Percentiles rank a stretch among this genome's conserved stretches.
Conservation (phyloP, 92 coral and sea anemone species). For the Scolanthus callimorphus region DNA sequence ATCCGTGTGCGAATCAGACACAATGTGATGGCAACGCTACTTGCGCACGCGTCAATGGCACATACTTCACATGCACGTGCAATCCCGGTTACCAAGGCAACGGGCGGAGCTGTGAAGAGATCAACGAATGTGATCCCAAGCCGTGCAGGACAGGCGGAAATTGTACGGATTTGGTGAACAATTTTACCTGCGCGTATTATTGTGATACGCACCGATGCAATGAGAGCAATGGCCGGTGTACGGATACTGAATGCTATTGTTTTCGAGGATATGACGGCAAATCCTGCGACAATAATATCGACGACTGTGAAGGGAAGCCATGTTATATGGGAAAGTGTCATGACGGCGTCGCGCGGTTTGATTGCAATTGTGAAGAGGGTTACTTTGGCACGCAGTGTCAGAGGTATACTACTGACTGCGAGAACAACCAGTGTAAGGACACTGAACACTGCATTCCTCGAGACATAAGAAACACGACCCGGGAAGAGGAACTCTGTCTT, state of each 20-base stretch:
- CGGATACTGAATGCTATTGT: conserved; percentile 41
- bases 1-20: conserved; percentile 66
- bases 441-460: conserved; percentile 45
- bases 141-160: conserved; percentile 58
- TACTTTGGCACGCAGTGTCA: conserved; percentile 70
- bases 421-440: conserved; percentile 21
- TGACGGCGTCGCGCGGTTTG: conserved; percentile 62
- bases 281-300: conserved; percentile 49
- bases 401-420: conserved; percentile 42
- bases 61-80: conserved; percentile 64
- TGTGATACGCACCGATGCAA: conserved; percentile 30
- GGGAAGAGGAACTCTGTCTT: conserved; percentile 14
- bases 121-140: conserved; percentile 67
- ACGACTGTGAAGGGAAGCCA: conserved; percentile 57
- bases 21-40: conserved; percentile 73
- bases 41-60: conserved; percentile 70
- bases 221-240: conserved; percentile 19
- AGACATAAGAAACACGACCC: conserved; percentile 1
- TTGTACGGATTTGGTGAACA: conserved; percentile 62
- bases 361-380: conserved; percentile 68
- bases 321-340: conserved; percentile 40
- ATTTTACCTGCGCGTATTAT: conserved; percentile 54
- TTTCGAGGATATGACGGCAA: conserved; percentile 49
- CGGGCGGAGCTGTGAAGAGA: conserved; percentile 74
- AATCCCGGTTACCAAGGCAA: conserved; percentile 70